These are phyloP conservation scores for Erannis defoliaria DNA, from an alignment of 2,888 invertebrate genomes.

Conservation along the genomic window DNA sequence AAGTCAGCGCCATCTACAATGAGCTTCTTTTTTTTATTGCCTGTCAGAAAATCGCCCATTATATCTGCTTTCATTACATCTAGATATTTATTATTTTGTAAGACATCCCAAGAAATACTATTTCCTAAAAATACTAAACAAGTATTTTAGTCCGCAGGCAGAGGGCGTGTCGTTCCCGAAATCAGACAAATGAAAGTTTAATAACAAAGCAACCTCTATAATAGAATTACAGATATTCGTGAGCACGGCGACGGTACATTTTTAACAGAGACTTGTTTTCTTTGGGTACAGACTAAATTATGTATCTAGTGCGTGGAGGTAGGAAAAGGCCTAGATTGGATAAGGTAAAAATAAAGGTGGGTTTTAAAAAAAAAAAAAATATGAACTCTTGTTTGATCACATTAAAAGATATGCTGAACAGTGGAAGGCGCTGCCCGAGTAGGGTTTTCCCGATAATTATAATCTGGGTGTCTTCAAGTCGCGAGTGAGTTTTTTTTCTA, in stretches of 20 bases:
- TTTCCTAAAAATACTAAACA: conserved; percentile 14
- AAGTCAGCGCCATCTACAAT: too few species aligned
- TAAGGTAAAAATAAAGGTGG: neutral
- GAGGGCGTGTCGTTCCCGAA: conserved; percentile 20
- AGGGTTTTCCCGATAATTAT: too few species aligned
- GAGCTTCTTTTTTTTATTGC: too few species aligned
- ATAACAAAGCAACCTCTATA: conserved; percentile 41
- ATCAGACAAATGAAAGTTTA: conserved; percentile 34
- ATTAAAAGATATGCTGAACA: too few species aligned
- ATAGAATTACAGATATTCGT: conserved; percentile 52
- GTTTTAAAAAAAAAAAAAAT: neutral
- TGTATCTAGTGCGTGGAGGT: conserved; percentile 37
- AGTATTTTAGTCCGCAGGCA: conserved; percentile 1
- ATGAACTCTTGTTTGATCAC: too few species aligned
- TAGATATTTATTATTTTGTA: too few species aligned
- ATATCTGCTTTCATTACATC: too few species aligned
- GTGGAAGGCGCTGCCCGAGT: too few species aligned
- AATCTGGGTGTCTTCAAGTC: too few species aligned
- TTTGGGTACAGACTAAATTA: conserved; percentile 46
- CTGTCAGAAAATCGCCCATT: too few species aligned
- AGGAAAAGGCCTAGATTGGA: conserved; percentile 20
- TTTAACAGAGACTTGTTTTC: conserved; percentile 50
- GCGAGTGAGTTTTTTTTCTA: too few species aligned
- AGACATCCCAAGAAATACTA: conserved; percentile 3
- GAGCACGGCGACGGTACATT: conserved; percentile 45